phyloP scores from a whole-genome alignment of 2,113 vertebrate genomes.

The Platysteira castanea region DNA sequence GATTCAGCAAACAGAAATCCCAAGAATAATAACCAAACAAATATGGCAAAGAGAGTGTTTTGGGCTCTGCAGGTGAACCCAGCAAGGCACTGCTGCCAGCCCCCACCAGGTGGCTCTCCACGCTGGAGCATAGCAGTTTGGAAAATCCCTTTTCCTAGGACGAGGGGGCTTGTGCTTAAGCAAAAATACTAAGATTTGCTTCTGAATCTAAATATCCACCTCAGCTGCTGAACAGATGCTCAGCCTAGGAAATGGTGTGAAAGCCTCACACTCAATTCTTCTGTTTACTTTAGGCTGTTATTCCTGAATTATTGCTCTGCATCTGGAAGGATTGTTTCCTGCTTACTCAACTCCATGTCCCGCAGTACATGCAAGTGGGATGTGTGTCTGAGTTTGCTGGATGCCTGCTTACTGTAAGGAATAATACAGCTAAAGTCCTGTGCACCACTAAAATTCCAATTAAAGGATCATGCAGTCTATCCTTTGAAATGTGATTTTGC shows the following conservation, averaged over 20 bases:
- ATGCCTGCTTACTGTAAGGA: neutral
- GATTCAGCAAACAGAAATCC: neutral
- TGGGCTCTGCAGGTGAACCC: neutral
- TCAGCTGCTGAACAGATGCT: slow-evolving; percentile 14
- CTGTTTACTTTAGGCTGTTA: neutral
- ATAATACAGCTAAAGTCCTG: neutral
- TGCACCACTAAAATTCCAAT: neutral
- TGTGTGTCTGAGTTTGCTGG: neutral
- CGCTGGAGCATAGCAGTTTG: neutral
- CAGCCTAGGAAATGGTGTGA: neutral
- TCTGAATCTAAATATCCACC: neutral
- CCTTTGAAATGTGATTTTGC: neutral
- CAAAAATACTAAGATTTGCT: neutral
- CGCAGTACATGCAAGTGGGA: accelerated
- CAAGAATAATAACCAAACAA: neutral
- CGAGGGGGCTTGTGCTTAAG: neutral
- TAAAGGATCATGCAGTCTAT: neutral
- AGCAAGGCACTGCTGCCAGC: neutral
- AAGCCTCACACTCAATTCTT: neutral
- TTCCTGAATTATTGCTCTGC: neutral
- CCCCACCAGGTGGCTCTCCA: slow-evolving; percentile 22
- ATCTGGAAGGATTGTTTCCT: neutral
- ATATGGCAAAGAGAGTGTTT: neutral
- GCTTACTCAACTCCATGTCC: neutral
- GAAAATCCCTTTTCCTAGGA: neutral